Conservation (phyloP, 2,113 vertebrate species). For the Labeo rohita region DNA sequence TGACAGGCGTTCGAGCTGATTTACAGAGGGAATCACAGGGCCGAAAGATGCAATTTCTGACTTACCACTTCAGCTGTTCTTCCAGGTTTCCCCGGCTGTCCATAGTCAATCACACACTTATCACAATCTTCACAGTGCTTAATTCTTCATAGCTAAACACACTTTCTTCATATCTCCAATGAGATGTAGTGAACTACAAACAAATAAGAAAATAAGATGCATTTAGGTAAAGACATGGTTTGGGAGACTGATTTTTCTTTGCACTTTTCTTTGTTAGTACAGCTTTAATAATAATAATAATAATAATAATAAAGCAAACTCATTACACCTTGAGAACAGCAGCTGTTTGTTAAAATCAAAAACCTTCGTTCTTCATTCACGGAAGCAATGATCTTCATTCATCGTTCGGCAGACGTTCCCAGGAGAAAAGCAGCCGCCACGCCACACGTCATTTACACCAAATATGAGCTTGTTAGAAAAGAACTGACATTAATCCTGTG, state of each 20-base stretch:
- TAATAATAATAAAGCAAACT: background rate
- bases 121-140: background rate
- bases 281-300: background rate
- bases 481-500: slow-evolving; percentile 28
- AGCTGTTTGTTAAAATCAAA: background rate
- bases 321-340: background rate
- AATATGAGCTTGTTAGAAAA: slow-evolving; percentile 28
- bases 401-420: background rate
- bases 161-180: background rate
- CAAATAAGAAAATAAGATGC: too few relatives aligned
- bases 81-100: background rate
- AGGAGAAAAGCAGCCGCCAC: background rate
- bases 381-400: slow-evolving; percentile 12
- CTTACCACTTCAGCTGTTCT: background rate
- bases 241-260: background rate
- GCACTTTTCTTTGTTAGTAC: background rate
- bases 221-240: background rate
- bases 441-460: slow-evolving; percentile 33
- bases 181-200: background rate
- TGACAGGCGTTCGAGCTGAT: background rate
- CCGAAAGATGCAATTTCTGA: background rate
- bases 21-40: background rate
- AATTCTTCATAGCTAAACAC: background rate
- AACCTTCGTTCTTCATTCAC: background rate
- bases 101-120: background rate